Evolutionary conservation across 2,888 invertebrate genomes (phyloP).

Genomic region (Lordiphosa fenestrarum): DNA sequence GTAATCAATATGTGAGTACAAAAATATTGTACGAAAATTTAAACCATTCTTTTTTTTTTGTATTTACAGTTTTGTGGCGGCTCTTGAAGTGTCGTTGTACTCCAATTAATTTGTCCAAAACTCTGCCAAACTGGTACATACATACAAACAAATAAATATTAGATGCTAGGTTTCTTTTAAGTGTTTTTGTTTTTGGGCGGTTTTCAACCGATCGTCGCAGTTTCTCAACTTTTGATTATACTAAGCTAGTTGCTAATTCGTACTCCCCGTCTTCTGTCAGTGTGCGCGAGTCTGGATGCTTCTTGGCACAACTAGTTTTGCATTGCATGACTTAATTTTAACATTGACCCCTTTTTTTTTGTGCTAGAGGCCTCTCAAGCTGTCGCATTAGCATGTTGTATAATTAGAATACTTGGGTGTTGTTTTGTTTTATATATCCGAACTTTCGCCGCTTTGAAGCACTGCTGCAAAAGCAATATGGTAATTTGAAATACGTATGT

Average conservation of each 20-base stretch:
- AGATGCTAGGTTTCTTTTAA: conserved; percentile 50
- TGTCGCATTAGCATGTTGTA: conserved; percentile 59
- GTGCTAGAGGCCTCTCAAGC: conserved; percentile 4
- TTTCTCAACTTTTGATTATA: conserved; percentile 47
- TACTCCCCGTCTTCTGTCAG: conserved; percentile 1
- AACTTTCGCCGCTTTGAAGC: conserved; percentile 27
- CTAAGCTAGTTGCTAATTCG: conserved; percentile 52
- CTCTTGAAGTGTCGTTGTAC: neutral
- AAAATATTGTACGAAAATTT: conserved; percentile 15
- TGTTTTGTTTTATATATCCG: conserved; percentile 33
- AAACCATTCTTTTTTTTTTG: conserved; percentile 18
- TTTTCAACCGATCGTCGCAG: conserved; percentile 67
- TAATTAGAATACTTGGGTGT: conserved; percentile 69
- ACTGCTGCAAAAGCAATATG: conserved; percentile 26
- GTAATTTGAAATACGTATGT: conserved; percentile 43
- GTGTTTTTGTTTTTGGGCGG: conserved; percentile 39
- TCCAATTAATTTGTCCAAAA: conserved; percentile 14
- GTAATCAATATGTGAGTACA: neutral
- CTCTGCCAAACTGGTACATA: conserved; percentile 7
- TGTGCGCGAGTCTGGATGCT: conserved; percentile 7
- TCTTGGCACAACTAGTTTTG: conserved; percentile 61
- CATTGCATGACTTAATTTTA: conserved; percentile 36
- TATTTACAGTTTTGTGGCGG: conserved; percentile 9
- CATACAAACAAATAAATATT: conserved; percentile 69
- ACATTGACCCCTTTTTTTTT: conserved; percentile 49